A percentile compares a stretch with the other conserved stretches of the same genome.
These are phyloP conservation scores for Bothrops alternatus DNA, from an alignment of 2,797 vertebrate species.

Conservation along the genomic window DNA sequence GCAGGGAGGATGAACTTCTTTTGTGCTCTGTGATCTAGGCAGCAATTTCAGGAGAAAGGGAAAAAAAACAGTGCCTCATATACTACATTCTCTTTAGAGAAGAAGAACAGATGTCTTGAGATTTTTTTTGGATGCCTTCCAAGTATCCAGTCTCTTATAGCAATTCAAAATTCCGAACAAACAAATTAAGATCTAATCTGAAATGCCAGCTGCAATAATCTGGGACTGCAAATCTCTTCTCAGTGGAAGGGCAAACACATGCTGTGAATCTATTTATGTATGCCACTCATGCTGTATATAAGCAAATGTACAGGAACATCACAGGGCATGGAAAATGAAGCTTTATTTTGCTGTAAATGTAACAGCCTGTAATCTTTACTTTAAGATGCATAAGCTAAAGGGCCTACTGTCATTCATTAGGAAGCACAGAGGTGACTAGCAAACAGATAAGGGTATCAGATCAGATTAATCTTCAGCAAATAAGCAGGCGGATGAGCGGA, in stretches of 20 bases:
- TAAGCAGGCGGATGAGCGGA: not conserved
- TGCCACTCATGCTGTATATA: constrained; percentile 42
- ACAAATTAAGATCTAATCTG: constrained; percentile 57
- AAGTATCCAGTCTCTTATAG: constrained; percentile 46
- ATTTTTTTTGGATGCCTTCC: constrained; percentile 43
- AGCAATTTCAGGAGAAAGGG: not conserved
- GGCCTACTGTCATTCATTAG: not conserved
- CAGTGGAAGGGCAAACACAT: constrained; percentile 10
- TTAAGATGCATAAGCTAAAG: constrained; percentile 21
- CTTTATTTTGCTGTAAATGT: not conserved
- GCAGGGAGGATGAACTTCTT: not conserved
- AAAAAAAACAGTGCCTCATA: not conserved
- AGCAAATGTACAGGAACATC: constrained; percentile 44
- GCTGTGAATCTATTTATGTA: constrained; percentile 40
- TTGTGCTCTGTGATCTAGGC: not conserved
- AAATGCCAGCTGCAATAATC: constrained; percentile 35
- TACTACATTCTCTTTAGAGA: constrained; percentile 21
- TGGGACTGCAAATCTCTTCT: constrained; percentile 58
- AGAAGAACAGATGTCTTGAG: not conserved
- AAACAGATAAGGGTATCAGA: not conserved
- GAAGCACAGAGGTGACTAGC: constrained; percentile 9
- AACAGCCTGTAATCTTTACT: constrained; percentile 35
- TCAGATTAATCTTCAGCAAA: not conserved
- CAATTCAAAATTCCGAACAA: constrained; percentile 55
- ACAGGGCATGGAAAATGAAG: constrained; percentile 50